Base-by-base conservation (phyloP, 2,113 vertebrate genomes). In the Tachycineta bicolor region DNA sequence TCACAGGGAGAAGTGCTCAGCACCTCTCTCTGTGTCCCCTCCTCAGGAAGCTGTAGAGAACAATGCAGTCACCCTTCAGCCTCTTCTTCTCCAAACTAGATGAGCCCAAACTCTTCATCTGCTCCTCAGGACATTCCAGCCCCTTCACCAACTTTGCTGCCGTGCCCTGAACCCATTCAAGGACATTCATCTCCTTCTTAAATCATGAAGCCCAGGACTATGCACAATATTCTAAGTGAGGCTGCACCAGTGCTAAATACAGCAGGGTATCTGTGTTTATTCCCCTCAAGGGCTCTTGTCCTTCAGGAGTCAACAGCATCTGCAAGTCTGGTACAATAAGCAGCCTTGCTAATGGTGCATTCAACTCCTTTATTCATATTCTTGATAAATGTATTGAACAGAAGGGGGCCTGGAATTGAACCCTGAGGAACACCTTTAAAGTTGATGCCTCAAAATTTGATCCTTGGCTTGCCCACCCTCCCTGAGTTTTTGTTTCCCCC, bases 401-500 rank as follows among this genome's bases (percentile, higher is more conserved):
- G 39, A 49, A 53, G 11, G 6, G n/a, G 11, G 12, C 16, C 24
- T 87, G 22, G 47, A 70, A 75, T 1, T 49, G 26, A 89, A 33
- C 28, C 4, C 18, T 49, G 47, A 63, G n/a, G 53, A 80, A 21
- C 25, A 37, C 3, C 14, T 70, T 58, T 65, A 29, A 83, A 55
- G 8, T 1, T 79, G 47, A 59, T 59, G 29, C 24, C 34, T 88
- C 58, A 46, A n/a, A 75, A 79, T 50, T 46, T 55, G 43, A n/a
- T 63, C 47, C 9, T 44, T 25, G 62, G 26, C 43, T 74, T 10
- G 3, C 9, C 4, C 1, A 49, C 2, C 5, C 4, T 15, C 19
- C 6, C 1, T 8, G 18, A 4, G 12, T 19, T 65, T 83, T 59
- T 11, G 0, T 18, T 52, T 22, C 9, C 12, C 5, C 1, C 37